phyloP scores from a whole-genome alignment of 2,888 invertebrate species.

The Mechanitis mazaeus region DNA sequence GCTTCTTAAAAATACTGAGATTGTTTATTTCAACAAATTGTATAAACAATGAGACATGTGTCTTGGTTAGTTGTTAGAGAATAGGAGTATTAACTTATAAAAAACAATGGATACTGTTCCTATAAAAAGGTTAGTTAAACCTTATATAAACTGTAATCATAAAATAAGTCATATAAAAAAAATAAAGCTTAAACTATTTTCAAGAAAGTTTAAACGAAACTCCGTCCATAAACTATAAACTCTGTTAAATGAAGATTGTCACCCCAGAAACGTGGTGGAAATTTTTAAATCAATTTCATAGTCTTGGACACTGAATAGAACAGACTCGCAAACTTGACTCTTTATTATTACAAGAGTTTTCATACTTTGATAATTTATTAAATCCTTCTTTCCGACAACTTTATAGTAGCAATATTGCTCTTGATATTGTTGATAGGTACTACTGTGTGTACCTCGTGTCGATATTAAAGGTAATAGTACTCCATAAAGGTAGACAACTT shows the following conservation, averaged over 20 bases:
- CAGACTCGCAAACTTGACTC: neutral
- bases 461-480: no score
- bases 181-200: neutral
- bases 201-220: neutral
- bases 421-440: neutral
- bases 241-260: slow-evolving; percentile 1
- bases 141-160: no score
- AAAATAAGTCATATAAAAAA: neutral
- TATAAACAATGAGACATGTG: no score
- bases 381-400: neutral
- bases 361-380: neutral
- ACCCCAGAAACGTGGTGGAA: slow-evolving; percentile 1
- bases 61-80: no score
- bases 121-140: no score
- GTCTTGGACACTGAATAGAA: neutral
- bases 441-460: no score
- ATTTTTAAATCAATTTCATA: slow-evolving; percentile 3
- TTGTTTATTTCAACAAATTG: no score
- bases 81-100: no score
- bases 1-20: no score
- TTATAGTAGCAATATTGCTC: neutral
- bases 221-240: slow-evolving; percentile 1
- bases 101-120: no score
- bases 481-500: no score
- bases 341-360: slow-evolving; percentile 1